Conservation (phyloP, 2,797 vertebrate genomes). For the Lacerta agilis region DNA sequence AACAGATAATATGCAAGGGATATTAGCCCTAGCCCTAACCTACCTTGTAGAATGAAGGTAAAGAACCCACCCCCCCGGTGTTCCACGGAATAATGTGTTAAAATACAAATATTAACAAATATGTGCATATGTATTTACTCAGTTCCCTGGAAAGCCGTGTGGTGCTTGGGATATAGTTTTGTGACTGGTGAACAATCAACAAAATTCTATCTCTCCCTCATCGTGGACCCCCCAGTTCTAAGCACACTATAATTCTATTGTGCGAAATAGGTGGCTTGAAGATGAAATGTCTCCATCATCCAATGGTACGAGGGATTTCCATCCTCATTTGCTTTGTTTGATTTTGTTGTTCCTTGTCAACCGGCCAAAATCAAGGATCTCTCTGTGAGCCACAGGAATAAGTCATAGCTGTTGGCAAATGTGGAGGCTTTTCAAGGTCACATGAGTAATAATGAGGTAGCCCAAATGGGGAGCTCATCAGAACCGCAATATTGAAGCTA, state of each 20-base stretch:
- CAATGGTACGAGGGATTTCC: too few relatives aligned
- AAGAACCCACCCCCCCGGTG: too few relatives aligned
- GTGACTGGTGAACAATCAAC: background rate
- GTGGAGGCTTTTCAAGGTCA: background rate
- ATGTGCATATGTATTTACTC: background rate
- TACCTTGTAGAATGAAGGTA: too few relatives aligned
- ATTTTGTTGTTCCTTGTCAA: background rate
- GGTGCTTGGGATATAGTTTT: background rate
- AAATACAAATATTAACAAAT: background rate
- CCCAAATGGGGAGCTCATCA: background rate
- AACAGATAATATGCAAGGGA: too few relatives aligned
- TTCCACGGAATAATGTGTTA: too few relatives aligned
- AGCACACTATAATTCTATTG: background rate
- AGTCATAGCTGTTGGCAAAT: background rate
- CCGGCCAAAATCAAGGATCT: too few relatives aligned
- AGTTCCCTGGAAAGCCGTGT: background rate
- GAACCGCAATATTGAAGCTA: background rate
- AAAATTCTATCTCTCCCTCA: background rate
- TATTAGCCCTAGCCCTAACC: too few relatives aligned
- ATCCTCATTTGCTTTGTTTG: background rate
- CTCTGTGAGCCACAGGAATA: background rate
- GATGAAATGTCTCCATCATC: background rate
- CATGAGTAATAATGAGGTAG: background rate
- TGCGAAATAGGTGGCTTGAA: background rate
- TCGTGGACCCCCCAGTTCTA: too few relatives aligned